Evolutionary conservation across 2,797 vertebrate genomes (phyloP), one percentile per base, ranked within the genome.

Genomic region (Spatula clypeata): DNA sequence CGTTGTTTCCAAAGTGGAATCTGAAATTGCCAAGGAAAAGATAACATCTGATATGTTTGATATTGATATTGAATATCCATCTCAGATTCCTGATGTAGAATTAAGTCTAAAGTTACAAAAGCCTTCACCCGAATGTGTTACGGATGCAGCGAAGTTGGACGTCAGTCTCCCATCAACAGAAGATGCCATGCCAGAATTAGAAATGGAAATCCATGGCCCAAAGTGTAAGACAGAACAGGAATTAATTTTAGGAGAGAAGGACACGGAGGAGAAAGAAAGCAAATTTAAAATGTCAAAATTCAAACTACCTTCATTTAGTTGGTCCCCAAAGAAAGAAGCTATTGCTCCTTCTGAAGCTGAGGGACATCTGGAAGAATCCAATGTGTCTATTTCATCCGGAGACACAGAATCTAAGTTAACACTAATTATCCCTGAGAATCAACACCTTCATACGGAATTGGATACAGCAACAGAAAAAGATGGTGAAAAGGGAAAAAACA

Each of bases 231-330:
- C 4, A n/a, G 70, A 76, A 69, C 23, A 62, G 2, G 36, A 65
- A 61, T 23, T 61, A 17, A 13, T 34, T 32, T 54, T 64, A 49
- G 61, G 9, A 49, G 89, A 82, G 24, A 93, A 53, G 6, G 81
- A 89, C 2, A 9, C 14, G 45, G 86, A 93, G 27, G 97, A 90
- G 21, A 95, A 95, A 88, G 93, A 97, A 87, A 96, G 90, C 38
- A 97, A 95, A 80, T 91, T 92, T 62, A 98, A 97, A 77, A 83
- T 97, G 58, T 95, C 97, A 86, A 97, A 97, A 81, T 97, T 98
- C 69, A 97, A 97, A 65, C 47, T 98, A 8, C 97, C 97, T 31
- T 96, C 96, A 27, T 97, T 98, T 94, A 93, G 79, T 40, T 96
- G 97, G 95, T 97, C 95, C 5, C 94, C 95, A n/a, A 97, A 96